Conservation (phyloP, 2,797 vertebrate genomes). For the Octomys mimax region DNA sequence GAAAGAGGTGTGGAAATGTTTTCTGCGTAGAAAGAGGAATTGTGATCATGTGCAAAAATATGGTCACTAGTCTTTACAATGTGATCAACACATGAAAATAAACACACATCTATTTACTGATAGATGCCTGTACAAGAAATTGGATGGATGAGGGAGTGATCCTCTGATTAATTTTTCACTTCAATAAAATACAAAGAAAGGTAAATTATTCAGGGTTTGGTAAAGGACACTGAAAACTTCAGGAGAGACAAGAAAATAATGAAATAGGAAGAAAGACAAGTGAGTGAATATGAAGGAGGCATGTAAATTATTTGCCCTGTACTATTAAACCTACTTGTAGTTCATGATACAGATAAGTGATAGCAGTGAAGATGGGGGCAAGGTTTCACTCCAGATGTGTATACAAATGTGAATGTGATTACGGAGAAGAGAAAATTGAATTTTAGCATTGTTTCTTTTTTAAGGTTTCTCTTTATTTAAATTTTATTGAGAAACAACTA, state of each 20-base stretch:
- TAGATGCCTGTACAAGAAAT: not conserved
- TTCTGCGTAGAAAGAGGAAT: not conserved
- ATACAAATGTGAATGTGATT: not conserved
- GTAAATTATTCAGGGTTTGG: not conserved
- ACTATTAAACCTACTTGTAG: not conserved
- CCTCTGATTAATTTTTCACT: not conserved
- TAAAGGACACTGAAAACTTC: not conserved
- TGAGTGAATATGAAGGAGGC: not conserved
- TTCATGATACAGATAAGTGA: not conserved
- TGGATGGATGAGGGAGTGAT: fast-evolving
- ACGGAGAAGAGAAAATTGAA: not conserved
- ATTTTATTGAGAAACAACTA: too few species aligned
- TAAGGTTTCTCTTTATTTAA: too few species aligned
- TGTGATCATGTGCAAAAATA: not conserved
- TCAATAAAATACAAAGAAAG: not conserved
- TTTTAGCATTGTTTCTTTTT: not conserved
- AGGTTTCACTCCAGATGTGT: not conserved
- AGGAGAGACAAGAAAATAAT: not conserved
- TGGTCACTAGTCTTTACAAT: not conserved
- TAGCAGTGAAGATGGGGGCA: not conserved
- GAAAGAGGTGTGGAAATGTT: not conserved
- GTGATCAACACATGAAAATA: not conserved
- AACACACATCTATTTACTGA: fast-evolving
- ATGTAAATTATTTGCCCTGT: not conserved
- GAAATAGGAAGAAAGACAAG: not conserved